Conservation (phyloP, 2,113 vertebrate genomes). For the Passer domesticus region DNA sequence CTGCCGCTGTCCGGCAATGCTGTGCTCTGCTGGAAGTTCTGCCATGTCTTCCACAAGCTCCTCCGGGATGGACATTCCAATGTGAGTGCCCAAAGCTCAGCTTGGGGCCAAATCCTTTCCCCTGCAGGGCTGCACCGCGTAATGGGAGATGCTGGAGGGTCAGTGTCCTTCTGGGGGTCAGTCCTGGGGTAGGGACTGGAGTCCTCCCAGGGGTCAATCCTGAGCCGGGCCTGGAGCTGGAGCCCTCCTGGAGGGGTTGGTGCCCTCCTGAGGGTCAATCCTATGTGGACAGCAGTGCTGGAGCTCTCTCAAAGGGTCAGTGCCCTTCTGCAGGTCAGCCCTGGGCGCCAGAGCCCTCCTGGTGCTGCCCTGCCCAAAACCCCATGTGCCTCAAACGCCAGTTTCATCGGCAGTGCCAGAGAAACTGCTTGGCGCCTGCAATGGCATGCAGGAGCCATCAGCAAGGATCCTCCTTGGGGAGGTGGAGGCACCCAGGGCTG, state of each 20-base stretch:
- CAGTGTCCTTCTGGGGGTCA: background rate
- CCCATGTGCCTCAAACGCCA: fast-evolving
- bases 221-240: background rate
- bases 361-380: background rate
- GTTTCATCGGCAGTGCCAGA: fast-evolving
- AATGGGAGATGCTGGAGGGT: background rate
- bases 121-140: fast-evolving
- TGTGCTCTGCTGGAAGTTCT: conserved; percentile 98
- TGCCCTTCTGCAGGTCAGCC: background rate
- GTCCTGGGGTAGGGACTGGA: background rate
- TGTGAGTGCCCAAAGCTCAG: conserved; percentile 71
- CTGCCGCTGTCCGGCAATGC: conserved; percentile 96
- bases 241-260: background rate
- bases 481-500: background rate
- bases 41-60: conserved; percentile 97
- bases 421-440: fast-evolving
- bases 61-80: conserved; percentile 94
- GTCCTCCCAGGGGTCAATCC: background rate
- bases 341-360: background rate
- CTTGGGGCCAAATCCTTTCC: background rate
- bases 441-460: background rate
- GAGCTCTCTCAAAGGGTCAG: background rate
- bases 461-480: background rate
- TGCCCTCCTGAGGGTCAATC: background rate
- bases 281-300: background rate